Evolutionary conservation across 2,797 vertebrate species (phyloP).

Genomic region (Erethizon dorsatum): DNA sequence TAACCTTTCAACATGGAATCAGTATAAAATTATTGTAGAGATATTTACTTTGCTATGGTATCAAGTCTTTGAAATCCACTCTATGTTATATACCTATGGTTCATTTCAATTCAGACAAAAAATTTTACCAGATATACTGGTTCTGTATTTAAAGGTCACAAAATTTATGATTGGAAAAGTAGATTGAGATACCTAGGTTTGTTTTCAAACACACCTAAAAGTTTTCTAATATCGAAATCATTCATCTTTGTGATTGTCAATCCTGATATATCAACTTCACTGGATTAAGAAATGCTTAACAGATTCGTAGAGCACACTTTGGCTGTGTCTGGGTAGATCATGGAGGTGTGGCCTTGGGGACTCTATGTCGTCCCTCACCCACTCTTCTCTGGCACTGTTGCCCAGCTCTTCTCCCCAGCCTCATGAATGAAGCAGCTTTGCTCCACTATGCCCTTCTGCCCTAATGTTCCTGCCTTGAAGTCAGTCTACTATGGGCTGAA

Average conservation of each 20-base stretch:
- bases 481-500: neutral
- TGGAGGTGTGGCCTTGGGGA: neutral
- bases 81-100: neutral
- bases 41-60: neutral
- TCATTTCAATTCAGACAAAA: neutral
- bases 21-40: conserved; percentile 10
- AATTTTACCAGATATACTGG: conserved; percentile 15
- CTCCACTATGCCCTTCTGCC: neutral
- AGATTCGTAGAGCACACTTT: neutral
- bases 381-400: neutral
- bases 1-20: conserved; percentile 7
- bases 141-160: neutral
- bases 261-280: neutral
- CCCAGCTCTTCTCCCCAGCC: neutral
- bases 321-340: neutral
- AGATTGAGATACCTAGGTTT: neutral
- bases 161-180: neutral
- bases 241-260: neutral
- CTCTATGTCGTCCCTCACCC: neutral
- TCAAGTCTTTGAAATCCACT: conserved; percentile 3
- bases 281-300: neutral
- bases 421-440: neutral
- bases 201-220: neutral
- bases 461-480: neutral
- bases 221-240: neutral